These are phyloP conservation scores for Halocaridina rubra DNA, from an alignment of 2,888 invertebrate species.

Conservation along the genomic window DNA sequence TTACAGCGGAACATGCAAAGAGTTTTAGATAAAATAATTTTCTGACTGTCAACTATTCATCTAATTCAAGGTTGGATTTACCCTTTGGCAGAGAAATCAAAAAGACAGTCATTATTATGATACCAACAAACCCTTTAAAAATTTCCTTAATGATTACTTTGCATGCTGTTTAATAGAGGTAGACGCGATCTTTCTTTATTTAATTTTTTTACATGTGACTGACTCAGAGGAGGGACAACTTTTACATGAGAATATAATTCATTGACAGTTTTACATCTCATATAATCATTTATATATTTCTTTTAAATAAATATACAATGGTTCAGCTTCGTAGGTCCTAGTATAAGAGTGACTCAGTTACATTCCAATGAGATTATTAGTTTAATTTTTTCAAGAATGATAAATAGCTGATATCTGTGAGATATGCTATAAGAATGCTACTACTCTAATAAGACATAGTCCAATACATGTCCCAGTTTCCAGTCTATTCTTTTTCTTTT, in stretches of 20 bases:
- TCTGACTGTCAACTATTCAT: background rate
- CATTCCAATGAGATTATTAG: too few species aligned
- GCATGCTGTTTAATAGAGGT: slow-evolving; percentile 43
- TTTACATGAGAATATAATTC: slow-evolving; percentile 45
- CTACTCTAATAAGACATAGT: background rate
- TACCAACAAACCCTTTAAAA: slow-evolving; percentile 37
- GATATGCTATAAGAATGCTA: background rate
- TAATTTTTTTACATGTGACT: slow-evolving; percentile 34
- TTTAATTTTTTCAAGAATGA: background rate
- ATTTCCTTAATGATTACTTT: slow-evolving; percentile 15
- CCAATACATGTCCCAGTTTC: background rate
- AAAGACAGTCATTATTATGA: slow-evolving; percentile 3
- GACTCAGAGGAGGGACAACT: slow-evolving; percentile 45
- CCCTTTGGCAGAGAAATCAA: background rate
- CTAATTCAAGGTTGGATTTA: background rate
- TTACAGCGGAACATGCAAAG: slow-evolving; percentile 51
- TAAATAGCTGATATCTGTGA: background rate
- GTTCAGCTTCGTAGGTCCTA: slow-evolving; percentile 53
- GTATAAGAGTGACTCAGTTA: slow-evolving; percentile 49
- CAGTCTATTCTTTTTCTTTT: too few species aligned
- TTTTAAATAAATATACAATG: slow-evolving; percentile 41
- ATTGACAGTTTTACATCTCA: too few species aligned
- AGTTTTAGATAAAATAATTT: slow-evolving; percentile 20
- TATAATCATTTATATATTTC: slow-evolving; percentile 8
- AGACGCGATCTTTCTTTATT: too few species aligned